Evolutionary conservation across 2,888 invertebrate species (phyloP), one percentile per base, ranked within the genome.

Genomic region (Strigamia crassipes): DNA sequence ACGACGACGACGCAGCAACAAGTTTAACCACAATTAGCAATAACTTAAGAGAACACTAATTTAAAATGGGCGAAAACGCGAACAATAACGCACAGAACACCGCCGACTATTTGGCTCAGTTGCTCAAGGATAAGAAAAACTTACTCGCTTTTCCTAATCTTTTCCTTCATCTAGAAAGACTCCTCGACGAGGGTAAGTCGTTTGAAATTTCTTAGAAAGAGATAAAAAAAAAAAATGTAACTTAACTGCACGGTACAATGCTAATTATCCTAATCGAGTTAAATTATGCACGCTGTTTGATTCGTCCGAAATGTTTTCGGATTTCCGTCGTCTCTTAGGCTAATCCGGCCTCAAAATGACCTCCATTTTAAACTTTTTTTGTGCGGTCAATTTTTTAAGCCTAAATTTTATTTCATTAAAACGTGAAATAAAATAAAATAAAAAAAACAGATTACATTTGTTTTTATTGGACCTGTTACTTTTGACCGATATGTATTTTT

Each of bases 41-140:
- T 78, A 78, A 38, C 12, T 38, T 38, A 23, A 78, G 23, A 78
- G 27, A 38, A 77, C 3, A 38, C 15, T 27, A 31, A 23, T 38
- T 78, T 42, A 83, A 46, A 38, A 81, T 83, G 82, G 82, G 83
- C 80, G 83, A 83, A 73, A 84, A 83, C 80, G 78, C 31, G 61
- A 83, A 81, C 80, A 83, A 83, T 61, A 94, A 94, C 89, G 96
- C 96, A 90, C 96, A 96, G 90, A 96, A 96, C 91, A 95, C 96
- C 91, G 97, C 99, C 90, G 99, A 99, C 92, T 99, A 99, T 92
- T 92, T 99, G 92, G 97, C 99, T 89, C 99, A 99, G 92, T 93
- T 99, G 91, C 93, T 99, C 89, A 99, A 99, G 93, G 99, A 99
- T 93, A 96, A 98, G 92, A 99, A 99, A 92, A 98, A 99, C 92